These are phyloP conservation scores for Bombus huntii DNA, from an alignment of 1,140 invertebrate genomes.

Conservation along the genomic window DNA sequence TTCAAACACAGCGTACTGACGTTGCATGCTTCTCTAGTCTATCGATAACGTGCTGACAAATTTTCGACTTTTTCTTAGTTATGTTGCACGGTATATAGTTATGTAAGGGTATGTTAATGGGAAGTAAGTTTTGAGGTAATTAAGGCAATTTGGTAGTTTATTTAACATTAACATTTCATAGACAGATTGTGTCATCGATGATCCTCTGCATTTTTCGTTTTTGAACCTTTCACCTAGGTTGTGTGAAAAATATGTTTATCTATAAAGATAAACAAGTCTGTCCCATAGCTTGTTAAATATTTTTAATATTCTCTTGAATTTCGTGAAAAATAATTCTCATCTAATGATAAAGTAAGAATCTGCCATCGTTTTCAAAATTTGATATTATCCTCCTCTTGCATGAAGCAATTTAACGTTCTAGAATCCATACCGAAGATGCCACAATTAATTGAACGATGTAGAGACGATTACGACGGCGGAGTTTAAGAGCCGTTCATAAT, in stretches of 20 bases:
- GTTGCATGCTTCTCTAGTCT: neutral
- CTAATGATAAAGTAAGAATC: neutral
- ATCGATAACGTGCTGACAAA: neutral
- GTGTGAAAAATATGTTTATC: too few species aligned
- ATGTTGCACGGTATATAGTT: neutral
- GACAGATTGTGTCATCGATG: too few species aligned
- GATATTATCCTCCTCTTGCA: neutral
- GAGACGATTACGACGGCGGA: slow-evolving; percentile 38
- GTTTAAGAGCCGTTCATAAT: slow-evolving; percentile 58
- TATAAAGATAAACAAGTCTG: too few species aligned
- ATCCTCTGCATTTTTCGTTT: neutral
- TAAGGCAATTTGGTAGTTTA: too few species aligned
- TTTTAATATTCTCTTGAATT: neutral
- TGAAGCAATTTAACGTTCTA: neutral
- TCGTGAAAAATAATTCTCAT: neutral
- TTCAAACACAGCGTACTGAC: neutral
- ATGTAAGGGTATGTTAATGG: neutral
- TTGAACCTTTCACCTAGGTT: neutral
- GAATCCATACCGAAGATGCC: neutral
- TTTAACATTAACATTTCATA: neutral
- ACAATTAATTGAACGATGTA: slow-evolving; percentile 70
- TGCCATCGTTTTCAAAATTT: neutral
- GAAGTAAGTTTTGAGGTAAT: too few species aligned
- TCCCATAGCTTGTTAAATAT: too few species aligned
- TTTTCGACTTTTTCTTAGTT: neutral